These are phyloP conservation scores for Heliconius cydno DNA, from an alignment of 2,888 invertebrate species.

Conservation along the genomic window DNA sequence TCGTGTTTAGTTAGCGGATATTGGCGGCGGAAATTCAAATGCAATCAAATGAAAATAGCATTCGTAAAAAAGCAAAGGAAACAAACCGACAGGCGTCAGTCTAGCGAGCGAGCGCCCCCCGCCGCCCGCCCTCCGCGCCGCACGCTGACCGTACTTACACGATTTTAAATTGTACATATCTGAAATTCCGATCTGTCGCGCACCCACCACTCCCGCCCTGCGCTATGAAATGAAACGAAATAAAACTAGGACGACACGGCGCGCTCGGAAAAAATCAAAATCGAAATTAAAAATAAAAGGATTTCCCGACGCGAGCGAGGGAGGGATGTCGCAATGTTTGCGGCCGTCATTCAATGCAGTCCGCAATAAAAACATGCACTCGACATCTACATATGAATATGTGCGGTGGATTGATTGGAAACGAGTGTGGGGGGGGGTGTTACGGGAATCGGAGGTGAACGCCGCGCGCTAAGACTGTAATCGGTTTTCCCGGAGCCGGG, in stretches of 20 bases:
- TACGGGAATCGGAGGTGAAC: constrained; percentile 80
- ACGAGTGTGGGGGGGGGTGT: constrained; percentile 72
- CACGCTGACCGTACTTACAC: constrained; percentile 82
- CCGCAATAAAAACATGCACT: constrained; percentile 80
- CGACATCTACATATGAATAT: constrained; percentile 79
- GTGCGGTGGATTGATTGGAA: constrained; percentile 82
- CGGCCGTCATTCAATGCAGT: constrained; percentile 81
- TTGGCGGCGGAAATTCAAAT: constrained; percentile 84
- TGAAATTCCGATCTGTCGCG: constrained; percentile 84
- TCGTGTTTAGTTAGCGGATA: constrained; percentile 85
- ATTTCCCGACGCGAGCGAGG: constrained; percentile 71
- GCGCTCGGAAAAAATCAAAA: constrained; percentile 82
- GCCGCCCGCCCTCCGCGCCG: constrained; percentile 58
- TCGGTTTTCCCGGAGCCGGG: constrained; percentile 78
- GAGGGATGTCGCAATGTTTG: constrained; percentile 79
- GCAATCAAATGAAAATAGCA: constrained; percentile 84
- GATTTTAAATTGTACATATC: constrained; percentile 84
- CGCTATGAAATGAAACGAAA: constrained; percentile 84
- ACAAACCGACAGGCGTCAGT: constrained; percentile 83
- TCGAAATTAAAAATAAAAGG: constrained; percentile 83
- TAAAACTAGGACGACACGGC: constrained; percentile 78
- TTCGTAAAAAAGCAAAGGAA: constrained; percentile 82
- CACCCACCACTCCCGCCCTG: constrained; percentile 81
- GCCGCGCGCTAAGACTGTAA: constrained; percentile 81
- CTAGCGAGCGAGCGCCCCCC: constrained; percentile 66